Conservation (phyloP, 2,113 vertebrate genomes). For the Erinaceus europaeus region DNA sequence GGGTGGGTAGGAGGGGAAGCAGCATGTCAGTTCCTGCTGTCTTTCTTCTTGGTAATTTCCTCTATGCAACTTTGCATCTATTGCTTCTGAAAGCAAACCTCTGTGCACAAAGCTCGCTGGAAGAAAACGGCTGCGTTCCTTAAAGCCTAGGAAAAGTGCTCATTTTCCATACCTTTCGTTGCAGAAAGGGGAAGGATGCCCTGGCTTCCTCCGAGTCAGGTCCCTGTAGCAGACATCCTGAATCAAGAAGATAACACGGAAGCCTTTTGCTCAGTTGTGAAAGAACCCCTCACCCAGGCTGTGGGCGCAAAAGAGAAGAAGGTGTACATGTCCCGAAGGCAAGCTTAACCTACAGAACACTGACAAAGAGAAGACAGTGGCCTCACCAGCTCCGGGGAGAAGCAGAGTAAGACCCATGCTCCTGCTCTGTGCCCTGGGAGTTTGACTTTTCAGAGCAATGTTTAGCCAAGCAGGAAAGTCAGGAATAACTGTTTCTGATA, state of each 20-base stretch:
- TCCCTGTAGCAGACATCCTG: constrained; percentile 1
- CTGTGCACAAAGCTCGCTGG: constrained; percentile 28
- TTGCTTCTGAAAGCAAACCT: constrained; percentile 41
- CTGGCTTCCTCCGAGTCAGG: constrained; percentile 19
- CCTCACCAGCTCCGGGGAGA: background rate
- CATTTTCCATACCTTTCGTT: background rate
- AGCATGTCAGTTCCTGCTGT: constrained; percentile 38
- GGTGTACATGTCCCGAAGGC: rapidly evolving
- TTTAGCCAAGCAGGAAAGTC: constrained; percentile 74
- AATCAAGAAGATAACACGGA: background rate
- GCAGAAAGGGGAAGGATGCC: background rate
- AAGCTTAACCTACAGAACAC: background rate
- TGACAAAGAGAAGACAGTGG: rapidly evolving
- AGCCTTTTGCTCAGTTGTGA: background rate
- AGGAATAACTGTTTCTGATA: constrained; percentile 74
- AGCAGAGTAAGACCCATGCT: background rate
- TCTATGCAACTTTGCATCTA: constrained; percentile 49
- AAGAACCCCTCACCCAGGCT: background rate
- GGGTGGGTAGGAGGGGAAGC: no score
- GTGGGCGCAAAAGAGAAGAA: background rate
- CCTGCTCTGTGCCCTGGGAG: background rate
- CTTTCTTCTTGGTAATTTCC: constrained; percentile 55
- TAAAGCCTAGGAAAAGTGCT: background rate
- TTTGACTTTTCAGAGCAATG: constrained; percentile 64
- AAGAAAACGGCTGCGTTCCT: constrained; percentile 52